Base-by-base conservation (phyloP, 1,140 invertebrate genomes). In the Homarus americanus region DNA sequence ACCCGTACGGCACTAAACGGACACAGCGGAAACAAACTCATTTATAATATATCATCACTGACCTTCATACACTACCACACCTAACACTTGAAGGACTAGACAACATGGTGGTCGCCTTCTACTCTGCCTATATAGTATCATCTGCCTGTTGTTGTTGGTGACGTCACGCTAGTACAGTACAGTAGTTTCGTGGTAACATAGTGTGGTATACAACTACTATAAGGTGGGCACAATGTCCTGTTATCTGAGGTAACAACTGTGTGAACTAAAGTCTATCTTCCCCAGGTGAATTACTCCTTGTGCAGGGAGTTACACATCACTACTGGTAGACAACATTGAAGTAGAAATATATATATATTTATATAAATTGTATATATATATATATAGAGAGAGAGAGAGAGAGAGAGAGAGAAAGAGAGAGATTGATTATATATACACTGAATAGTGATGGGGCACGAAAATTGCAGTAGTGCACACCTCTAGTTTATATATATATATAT, bases 191-290 rank as follows among this genome's bases (percentile, higher is more conserved):
- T 69, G 63, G 63, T 69, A 69, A 69, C n/a, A 9, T 69, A 24
- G 63, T 9, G 63, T 69, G n/a, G n/a, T 28, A 17, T 69, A 69
- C n/a, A 24, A 32, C n/a, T 32, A 69, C n/a, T 0, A 69, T 24
- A 69, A 69, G 63, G 63, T 4, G 63, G 63, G 28, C 9, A 32
- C 2, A 49, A 28, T 32, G 28, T 69, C 63, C 63, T 4, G 63
- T 24, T 69, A n/a, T 69, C 63, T 69, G 63, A 69, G 63, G 63
- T 69, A 69, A 69, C 53, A 20, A 63, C n/a, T n/a, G 63, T 32
- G 28, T 69, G n/a, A 69, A 69, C 10, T 32, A 28, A 49, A 69
- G 28, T 69, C 63, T 69, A 32, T 12, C 4, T 28, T 69, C n/a
- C 63, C 63, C 17, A 17, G 28, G 24, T 0, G 15, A 28, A 4